Base-by-base conservation (phyloP, 1,140 invertebrate species). In the Drosophila watanabei region DNA sequence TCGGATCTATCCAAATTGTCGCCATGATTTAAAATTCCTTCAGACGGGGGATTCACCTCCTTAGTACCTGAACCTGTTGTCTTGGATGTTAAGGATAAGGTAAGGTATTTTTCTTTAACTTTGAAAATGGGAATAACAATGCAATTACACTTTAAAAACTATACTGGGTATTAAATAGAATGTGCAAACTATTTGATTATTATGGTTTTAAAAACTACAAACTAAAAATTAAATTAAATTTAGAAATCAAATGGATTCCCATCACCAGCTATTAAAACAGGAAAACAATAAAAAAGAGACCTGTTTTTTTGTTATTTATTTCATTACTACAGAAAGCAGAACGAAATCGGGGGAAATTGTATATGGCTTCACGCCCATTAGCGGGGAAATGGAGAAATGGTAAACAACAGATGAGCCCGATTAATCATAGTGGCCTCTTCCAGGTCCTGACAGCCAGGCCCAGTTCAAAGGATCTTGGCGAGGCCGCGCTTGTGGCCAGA, bases 1-100 rank as follows among this genome's bases (percentile, higher is more conserved):
- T 76, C 57, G 80, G 79, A 60, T 71, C 65, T 63, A 65, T 72
- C 63, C 68, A 88, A 92, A 92, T 92, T 92, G 90, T 92, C 91
- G 87, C 91, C 89, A 91, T 89, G 91, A 92, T 92, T 92, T 92
- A 79, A 88, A 79, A 92, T 91, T 88, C 77, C 71, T 75, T 5
- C n/a, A 41, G 61, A 51, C 28, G 66, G 39, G 39, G 39, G 37
- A 60, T 58, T 37, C 43, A 57, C 52, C 52, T 68, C 20, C 48
- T n/a, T 45, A 41, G 11, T 20, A 45, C 18, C n/a, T 45, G 18
- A 79, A 88, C 85, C 86, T 89, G 81, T 81, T 90, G 75, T 61
- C 52, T 35, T 18, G 18, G 18, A 9, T 39, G 14, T 39, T 9
- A 48, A 49, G 30, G n/a, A 39, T n/a, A 48, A 56, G 35, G 18